Evolutionary conservation across 2,888 invertebrate species (phyloP), one percentile per base, ranked within the genome.

Genomic region (Belgica antarctica): DNA sequence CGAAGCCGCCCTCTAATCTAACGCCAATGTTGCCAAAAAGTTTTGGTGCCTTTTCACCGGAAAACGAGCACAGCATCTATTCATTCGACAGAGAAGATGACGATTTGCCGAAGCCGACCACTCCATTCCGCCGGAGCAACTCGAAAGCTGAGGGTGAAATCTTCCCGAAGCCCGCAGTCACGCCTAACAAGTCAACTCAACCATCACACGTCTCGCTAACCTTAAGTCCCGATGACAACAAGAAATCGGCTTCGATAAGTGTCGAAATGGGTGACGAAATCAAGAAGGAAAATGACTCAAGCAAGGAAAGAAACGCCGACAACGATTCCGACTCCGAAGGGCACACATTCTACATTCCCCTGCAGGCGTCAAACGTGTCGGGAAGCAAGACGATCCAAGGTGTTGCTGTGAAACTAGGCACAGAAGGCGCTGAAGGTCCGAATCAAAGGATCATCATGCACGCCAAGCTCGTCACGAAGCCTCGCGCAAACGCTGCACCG

Each of bases 31-130:
- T 52, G 72, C 74, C 19, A 36, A 73, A 72, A 34, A 72, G 72
- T 10, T 76, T 76, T 63, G 74, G 74, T 10, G 87, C 87, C 0
- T 87, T 87, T 77, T 87, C 86, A 0, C 85, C 85, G 0, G 86
- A 86, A 73, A 87, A 87, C 75, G 87, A 88, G 75, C 86, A 86
- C 71, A 87, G 87, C 71, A 85, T 88, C 15, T 88, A 89, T 74
- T 88, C 88, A 1, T 89, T 89, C 76, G 87, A 87, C 73, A 86
- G 86, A 72, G 87, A 87, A 52, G 83, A 83, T 28, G 87, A 87
- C 71, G 81, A 83, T 17, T 74, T 73, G 52, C 81, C 81, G n/a
- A 75, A 79, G 0, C 78, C 83, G 22, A 83, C 80, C 70, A 84
- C 85, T 15, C 86, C 86, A 1, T 87, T 87, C 75, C 77, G 85